Evolutionary conservation across 2,888 invertebrate genomes (phyloP).

Genomic region (Melanostoma mellinum): DNA sequence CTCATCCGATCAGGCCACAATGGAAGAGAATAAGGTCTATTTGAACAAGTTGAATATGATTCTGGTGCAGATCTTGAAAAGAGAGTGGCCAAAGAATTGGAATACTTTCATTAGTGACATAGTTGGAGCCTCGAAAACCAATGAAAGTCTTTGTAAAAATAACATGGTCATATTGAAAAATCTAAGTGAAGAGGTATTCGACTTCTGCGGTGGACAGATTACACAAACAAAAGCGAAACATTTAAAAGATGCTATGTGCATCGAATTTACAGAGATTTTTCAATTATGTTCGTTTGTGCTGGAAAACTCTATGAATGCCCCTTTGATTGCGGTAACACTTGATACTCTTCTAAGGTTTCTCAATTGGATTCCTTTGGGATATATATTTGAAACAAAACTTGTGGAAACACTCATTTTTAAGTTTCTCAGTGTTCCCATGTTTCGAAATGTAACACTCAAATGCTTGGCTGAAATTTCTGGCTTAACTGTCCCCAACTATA

Average conservation of each 20-base stretch:
- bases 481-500: slow-evolving; percentile 94
- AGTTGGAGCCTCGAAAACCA: slow-evolving; percentile 99
- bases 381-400: slow-evolving; percentile 99
- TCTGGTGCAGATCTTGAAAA: slow-evolving; percentile 98
- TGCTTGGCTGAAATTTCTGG: slow-evolving; percentile 99
- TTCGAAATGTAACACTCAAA: slow-evolving; percentile 98
- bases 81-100: slow-evolving; percentile 99
- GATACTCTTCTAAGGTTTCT: slow-evolving; percentile 98
- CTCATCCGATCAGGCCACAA: slow-evolving; percentile 93
- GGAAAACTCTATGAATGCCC: slow-evolving; percentile 98
- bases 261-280: slow-evolving; percentile 99
- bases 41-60: slow-evolving; percentile 99
- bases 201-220: slow-evolving; percentile 98
- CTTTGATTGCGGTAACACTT: slow-evolving; percentile 96
- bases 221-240: slow-evolving; percentile 99
- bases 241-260: slow-evolving; percentile 99
- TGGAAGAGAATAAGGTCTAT: slow-evolving; percentile 97
- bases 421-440: slow-evolving; percentile 98
- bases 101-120: slow-evolving; percentile 99
- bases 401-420: slow-evolving; percentile 96
- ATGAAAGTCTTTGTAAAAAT: slow-evolving; percentile 99
- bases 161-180: slow-evolving; percentile 99
- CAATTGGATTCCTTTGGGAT: slow-evolving; percentile 99
- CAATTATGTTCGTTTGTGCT: slow-evolving; percentile 98
- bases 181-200: slow-evolving; percentile 99